A percentile compares a stretch with the other conserved stretches of the same genome.
Evolutionary conservation across 2,888 invertebrate genomes (phyloP).

Genomic region (Nymphalis urticae): DNA sequence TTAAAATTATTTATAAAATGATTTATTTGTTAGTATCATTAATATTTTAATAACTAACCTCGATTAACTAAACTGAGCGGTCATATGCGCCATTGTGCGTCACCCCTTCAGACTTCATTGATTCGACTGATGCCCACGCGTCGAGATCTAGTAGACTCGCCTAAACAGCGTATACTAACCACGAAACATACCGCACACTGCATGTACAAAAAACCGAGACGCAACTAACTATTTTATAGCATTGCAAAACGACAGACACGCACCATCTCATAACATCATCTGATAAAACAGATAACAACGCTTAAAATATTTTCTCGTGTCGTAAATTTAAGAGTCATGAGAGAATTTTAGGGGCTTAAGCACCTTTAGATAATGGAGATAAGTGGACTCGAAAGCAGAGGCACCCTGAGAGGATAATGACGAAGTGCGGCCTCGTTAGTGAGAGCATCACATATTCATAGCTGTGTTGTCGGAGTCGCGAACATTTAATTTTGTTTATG

Average conservation of each 20-base stretch:
- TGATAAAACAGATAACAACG: slow-evolving; percentile 76
- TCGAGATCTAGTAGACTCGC: slow-evolving; percentile 10
- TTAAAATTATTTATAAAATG: neutral
- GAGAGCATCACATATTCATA: slow-evolving; percentile 27
- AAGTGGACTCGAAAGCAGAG: slow-evolving; percentile 62
- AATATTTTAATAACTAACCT: slow-evolving; percentile 53
- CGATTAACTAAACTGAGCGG: slow-evolving; percentile 46
- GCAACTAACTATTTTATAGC: neutral
- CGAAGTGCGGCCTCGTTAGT: slow-evolving; percentile 40
- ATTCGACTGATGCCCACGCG: slow-evolving; percentile 43
- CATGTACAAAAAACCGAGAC: slow-evolving; percentile 43
- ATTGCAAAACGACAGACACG: slow-evolving; percentile 51
- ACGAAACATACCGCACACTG: slow-evolving; percentile 1
- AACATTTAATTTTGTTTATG: slow-evolving; percentile 20
- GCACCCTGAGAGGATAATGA: slow-evolving; percentile 60
- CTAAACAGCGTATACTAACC: neutral
- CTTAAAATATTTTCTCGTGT: slow-evolving; percentile 72
- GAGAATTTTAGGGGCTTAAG: slow-evolving; percentile 78
- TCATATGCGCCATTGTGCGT: slow-evolving; percentile 46
- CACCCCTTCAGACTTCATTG: slow-evolving; percentile 49
- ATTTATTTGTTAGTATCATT: neutral
- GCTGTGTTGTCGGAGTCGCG: slow-evolving; percentile 9
- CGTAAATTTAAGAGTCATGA: slow-evolving; percentile 76
- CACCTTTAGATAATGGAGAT: slow-evolving; percentile 79
- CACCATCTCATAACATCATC: slow-evolving; percentile 64